Conservation (phyloP, 2,797 vertebrate species). For the Pipistrellus pygmaeus region DNA sequence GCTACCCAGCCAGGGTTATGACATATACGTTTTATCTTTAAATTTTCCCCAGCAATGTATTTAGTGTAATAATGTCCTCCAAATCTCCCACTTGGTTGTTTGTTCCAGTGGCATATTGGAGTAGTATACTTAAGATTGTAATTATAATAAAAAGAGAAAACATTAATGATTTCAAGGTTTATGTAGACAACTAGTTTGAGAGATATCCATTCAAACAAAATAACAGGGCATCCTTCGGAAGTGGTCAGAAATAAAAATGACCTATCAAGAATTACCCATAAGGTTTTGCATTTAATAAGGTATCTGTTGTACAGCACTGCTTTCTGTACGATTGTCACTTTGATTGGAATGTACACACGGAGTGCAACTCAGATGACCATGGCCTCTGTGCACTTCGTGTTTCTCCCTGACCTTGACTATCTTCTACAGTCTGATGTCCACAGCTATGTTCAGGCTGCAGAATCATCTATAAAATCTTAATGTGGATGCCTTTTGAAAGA, state of each 20-base stretch:
- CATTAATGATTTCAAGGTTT: not conserved
- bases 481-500: slow-evolving; percentile 1
- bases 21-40: not conserved
- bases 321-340: not conserved
- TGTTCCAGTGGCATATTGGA: not conserved
- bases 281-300: not conserved
- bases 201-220: not conserved
- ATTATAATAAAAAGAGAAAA: not conserved
- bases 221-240: not conserved
- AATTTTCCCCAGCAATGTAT: not conserved
- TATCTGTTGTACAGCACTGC: not conserved
- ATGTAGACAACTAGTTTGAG: not conserved
- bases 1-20: not conserved
- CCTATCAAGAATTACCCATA: not conserved
- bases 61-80: not conserved
- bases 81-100: not conserved
- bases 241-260: slow-evolving; percentile 21
- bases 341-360: not conserved
- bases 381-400: not conserved
- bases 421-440: not conserved
- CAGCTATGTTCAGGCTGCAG: not conserved
- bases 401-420: not conserved
- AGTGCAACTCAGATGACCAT: not conserved
- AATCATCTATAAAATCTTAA: not conserved
- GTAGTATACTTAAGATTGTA: not conserved